Conservation (phyloP, 2,888 invertebrate species). For the Caenorhabditis angaria region DNA sequence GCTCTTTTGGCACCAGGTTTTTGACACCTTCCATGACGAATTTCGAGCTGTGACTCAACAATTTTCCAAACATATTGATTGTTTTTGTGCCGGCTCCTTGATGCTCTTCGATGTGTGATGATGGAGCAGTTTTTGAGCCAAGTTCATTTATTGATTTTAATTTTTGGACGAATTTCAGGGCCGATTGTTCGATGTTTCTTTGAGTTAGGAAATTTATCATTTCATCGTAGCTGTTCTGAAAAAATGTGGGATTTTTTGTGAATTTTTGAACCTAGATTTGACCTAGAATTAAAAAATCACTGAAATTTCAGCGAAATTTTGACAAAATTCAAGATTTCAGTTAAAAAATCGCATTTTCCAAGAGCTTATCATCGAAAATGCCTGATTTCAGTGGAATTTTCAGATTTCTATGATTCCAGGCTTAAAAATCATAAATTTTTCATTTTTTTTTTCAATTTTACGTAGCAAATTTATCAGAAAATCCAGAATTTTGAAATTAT, state of each 20-base stretch:
- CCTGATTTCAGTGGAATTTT: too few species aligned
- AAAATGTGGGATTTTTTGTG: background rate
- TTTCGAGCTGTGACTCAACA: conserved; percentile 94
- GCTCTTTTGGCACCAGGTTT: conserved; percentile 96
- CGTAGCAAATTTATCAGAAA: too few species aligned
- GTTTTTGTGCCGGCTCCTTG: conserved; percentile 89
- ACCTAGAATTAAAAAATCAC: too few species aligned
- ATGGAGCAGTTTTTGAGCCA: conserved; percentile 29
- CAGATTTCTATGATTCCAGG: too few species aligned
- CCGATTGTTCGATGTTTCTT: conserved; percentile 60
- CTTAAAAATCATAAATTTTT: too few species aligned
- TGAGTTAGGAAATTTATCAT: conserved; percentile 56
- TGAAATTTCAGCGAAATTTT: too few species aligned
- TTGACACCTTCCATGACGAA: conserved; percentile 92
- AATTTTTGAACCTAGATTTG: too few species aligned
- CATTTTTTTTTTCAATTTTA: too few species aligned
- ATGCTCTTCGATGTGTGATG: conserved; percentile 77
- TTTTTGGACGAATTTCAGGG: conserved; percentile 65
- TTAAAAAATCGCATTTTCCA: too few species aligned
- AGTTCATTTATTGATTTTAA: conserved; percentile 55
- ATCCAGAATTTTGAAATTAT: too few species aligned
- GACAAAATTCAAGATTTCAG: too few species aligned
- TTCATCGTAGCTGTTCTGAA: conserved; percentile 57
- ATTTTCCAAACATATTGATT: conserved; percentile 92
- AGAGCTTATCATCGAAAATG: too few species aligned